Evolutionary conservation across 1,140 invertebrate genomes (phyloP).

Genomic region (Uloborus diversus): DNA sequence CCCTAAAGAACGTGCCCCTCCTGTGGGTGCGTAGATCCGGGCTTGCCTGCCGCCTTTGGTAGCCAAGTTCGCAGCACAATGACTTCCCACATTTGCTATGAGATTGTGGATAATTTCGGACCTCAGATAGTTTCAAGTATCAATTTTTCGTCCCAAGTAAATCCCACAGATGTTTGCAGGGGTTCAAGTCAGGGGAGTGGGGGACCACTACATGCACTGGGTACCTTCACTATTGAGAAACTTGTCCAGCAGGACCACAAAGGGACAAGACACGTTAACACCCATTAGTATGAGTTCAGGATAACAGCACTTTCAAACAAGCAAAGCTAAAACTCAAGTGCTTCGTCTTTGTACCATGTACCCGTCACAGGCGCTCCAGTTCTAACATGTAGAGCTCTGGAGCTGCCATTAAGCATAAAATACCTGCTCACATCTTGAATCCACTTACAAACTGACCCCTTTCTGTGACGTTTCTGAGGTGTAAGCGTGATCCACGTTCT

Average conservation of each 20-base stretch:
- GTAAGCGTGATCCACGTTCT: neutral
- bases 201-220: neutral
- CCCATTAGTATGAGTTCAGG: neutral
- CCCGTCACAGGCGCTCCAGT: neutral
- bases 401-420: too few species aligned
- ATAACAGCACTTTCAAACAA: neutral
- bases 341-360: neutral
- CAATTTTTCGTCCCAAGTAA: neutral
- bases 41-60: too few species aligned
- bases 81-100: too few species aligned
- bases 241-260: neutral
- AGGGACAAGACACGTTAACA: neutral
- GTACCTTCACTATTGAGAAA: neutral
- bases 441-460: neutral
- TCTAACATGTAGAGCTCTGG: neutral
- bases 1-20: too few species aligned
- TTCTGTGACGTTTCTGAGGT: neutral
- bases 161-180: neutral
- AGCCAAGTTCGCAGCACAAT: neutral
- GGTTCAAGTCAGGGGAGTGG: neutral
- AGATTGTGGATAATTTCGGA: neutral
- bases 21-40: too few species aligned
- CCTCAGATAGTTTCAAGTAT: neutral
- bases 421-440: neutral
- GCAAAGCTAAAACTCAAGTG: neutral